Evolutionary conservation across 2,888 invertebrate species (phyloP), one percentile per base, ranked within the genome.

Genomic region (Andrena bicolor): DNA sequence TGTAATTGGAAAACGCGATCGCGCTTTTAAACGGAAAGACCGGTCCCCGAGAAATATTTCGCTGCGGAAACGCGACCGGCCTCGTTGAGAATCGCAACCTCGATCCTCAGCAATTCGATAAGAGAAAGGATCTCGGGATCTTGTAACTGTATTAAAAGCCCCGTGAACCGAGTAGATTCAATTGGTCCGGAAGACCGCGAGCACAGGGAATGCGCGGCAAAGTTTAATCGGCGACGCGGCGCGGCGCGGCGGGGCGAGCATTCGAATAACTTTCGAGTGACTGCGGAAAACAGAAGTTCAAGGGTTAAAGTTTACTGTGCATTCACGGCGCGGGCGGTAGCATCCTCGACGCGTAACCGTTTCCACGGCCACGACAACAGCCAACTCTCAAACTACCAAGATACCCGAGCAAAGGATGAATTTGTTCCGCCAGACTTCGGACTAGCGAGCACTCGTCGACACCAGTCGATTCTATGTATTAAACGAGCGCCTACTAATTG

Each of bases 231-330:
- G 48, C 26, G 35, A 41, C 41, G 35, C 10, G 35, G 35, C n/a
- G n/a, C n/a, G n/a, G n/a, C 35, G 41, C 0, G 41, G 41, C 41
- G 41, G 41, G 41, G 41, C 41, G 41, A 61, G 30, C 30, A 3
- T 28, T 49, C 49, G 64, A 64, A 35, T 28, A 72, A 72, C 72
- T 64, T 64, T 20, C 41, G 72, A 63, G 20, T 13, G 51, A 64
- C 23, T 6, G 48, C 4, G 61, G 26, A 32, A 64, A 51, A 35
- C 53, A 64, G 64, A 73, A 64, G 72, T 64, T 53, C 23, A 64
- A 72, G 64, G 51, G 64, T 64, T 13, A n/a, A 72, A 76, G 61
- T 76, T 73, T 63, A 0, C 23, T 20, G 23, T 16, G 61, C 35
- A 35, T 35, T 32, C 60, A 8, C 23, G 28, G 0, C 41, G 41